Percentiles rank a stretch among this genome's conserved stretches.
These are phyloP conservation scores for Aleiodes alternator DNA, from an alignment of 2,888 invertebrate genomes.

Conservation along the genomic window DNA sequence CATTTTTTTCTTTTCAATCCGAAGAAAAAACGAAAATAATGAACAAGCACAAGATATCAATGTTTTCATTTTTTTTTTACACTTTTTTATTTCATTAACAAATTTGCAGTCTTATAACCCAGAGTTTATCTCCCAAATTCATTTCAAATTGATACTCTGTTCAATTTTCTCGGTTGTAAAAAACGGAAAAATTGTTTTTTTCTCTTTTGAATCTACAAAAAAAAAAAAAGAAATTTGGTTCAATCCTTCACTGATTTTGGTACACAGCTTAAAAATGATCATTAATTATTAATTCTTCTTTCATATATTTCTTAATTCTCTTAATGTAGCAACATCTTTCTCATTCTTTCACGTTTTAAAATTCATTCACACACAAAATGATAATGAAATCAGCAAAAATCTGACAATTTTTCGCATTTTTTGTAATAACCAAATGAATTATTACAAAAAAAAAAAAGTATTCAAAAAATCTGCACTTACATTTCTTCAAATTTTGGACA, in stretches of 20 bases:
- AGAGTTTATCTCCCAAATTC: slow-evolving; percentile 47
- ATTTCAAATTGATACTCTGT: slow-evolving; percentile 47
- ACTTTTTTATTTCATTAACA: slow-evolving; percentile 58
- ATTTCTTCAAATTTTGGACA: no score
- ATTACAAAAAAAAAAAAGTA: no score
- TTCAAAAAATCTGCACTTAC: no score
- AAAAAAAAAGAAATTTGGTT: slow-evolving; percentile 44
- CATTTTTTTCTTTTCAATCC: slow-evolving; percentile 29
- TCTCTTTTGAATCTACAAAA: slow-evolving; percentile 63
- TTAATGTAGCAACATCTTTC: background rate
- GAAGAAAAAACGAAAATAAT: background rate
- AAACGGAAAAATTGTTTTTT: slow-evolving; percentile 53
- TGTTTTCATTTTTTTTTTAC: background rate
- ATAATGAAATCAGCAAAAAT: no score
- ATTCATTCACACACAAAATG: slow-evolving; percentile 27
- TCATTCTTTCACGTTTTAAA: slow-evolving; percentile 29
- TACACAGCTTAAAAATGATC: slow-evolving; percentile 50
- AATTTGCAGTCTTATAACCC: slow-evolving; percentile 73
- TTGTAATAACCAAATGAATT: no score
- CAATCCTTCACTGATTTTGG: slow-evolving; percentile 51
- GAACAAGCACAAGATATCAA: slow-evolving; percentile 12
- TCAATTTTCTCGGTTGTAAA: slow-evolving; percentile 40
- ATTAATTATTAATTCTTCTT: slow-evolving; percentile 15
- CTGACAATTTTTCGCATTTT: no score
- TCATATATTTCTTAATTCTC: slow-evolving; percentile 15